These are phyloP conservation scores for Cyprinodon tularosa DNA, from an alignment of 2,113 vertebrate species.

Conservation along the genomic window DNA sequence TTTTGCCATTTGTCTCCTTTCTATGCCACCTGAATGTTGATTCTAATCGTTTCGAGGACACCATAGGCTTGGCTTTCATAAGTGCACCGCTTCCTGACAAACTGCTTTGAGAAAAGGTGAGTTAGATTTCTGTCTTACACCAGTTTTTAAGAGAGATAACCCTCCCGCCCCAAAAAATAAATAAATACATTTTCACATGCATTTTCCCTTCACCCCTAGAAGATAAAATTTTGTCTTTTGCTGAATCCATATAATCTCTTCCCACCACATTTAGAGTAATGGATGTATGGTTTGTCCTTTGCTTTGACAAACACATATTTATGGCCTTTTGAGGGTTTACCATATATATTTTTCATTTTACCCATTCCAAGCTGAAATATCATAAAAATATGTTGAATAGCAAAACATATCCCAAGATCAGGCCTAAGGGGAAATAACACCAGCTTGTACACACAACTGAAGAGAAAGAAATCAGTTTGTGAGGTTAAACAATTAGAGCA, in stretches of 20 bases:
- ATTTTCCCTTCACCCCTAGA: constrained; percentile 1
- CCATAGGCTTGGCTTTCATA: constrained; percentile 46
- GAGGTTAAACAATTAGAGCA: constrained; percentile 3
- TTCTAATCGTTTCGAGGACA: constrained; percentile 20
- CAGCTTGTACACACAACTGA: background rate
- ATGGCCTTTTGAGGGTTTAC: background rate
- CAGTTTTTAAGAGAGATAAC: constrained; percentile 35
- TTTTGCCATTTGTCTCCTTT: background rate
- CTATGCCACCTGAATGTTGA: constrained; percentile 44
- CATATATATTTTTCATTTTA: constrained; percentile 26
- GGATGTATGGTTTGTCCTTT: background rate
- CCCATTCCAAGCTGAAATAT: constrained; percentile 44
- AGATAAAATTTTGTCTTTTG: constrained; percentile 8
- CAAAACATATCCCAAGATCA: constrained; percentile 18
- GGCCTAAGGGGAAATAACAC: constrained; percentile 13
- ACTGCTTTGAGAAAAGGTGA: constrained; percentile 57
- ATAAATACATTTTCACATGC: background rate
- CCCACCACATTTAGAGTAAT: background rate
- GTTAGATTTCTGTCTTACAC: constrained; percentile 41
- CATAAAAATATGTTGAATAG: constrained; percentile 54
- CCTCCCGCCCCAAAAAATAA: background rate
- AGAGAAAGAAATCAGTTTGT: constrained; percentile 4
- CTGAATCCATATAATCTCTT: background rate
- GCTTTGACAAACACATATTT: constrained; percentile 50
- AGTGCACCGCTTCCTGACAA: constrained; percentile 31